phyloP scores from a whole-genome alignment of 92 coral and sea anemone species.

The Galaxea fascicularis region DNA sequence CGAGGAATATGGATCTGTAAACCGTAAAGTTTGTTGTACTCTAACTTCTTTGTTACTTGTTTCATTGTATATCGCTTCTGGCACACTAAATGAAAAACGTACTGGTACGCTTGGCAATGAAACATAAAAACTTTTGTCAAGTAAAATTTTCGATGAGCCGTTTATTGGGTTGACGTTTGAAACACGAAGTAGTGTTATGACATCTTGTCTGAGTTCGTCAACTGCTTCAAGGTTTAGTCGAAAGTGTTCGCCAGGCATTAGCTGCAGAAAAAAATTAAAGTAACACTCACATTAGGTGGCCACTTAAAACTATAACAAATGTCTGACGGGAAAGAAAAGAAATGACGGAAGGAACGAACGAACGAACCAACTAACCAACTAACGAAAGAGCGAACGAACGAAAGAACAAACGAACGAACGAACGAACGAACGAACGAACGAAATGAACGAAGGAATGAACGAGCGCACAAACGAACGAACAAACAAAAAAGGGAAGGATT shows the following conservation, averaged over 20 bases:
- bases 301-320: too few relatives aligned
- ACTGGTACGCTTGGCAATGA: slow-evolving; percentile 63
- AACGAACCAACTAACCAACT: too few relatives aligned
- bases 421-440: too few relatives aligned
- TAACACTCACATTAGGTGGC: too few relatives aligned
- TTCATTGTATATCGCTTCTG: slow-evolving; percentile 16
- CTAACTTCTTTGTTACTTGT: slow-evolving; percentile 4
- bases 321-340: too few relatives aligned
- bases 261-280: slow-evolving; percentile 34
- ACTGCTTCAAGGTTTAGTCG: slow-evolving; percentile 69
- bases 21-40: slow-evolving; percentile 40
- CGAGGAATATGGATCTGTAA: slow-evolving; percentile 67
- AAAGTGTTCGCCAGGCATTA: slow-evolving; percentile 80
- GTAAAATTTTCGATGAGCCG: slow-evolving; percentile 9
- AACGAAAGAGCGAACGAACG: too few relatives aligned
- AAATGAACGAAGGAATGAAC: too few relatives aligned
- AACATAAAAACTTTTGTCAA: slow-evolving; percentile 48
- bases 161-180: slow-evolving; percentile 18
- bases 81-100: slow-evolving; percentile 47
- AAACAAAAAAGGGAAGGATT: too few relatives aligned
- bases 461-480: too few relatives aligned
- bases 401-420: too few relatives aligned
- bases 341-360: too few relatives aligned
- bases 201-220: slow-evolving; percentile 80
- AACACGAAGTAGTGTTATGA: slow-evolving; percentile 63